Evolutionary conservation across 2,797 vertebrate genomes (phyloP), one percentile per base, ranked within the genome.

Genomic region (Cossypha niveicapilla): DNA sequence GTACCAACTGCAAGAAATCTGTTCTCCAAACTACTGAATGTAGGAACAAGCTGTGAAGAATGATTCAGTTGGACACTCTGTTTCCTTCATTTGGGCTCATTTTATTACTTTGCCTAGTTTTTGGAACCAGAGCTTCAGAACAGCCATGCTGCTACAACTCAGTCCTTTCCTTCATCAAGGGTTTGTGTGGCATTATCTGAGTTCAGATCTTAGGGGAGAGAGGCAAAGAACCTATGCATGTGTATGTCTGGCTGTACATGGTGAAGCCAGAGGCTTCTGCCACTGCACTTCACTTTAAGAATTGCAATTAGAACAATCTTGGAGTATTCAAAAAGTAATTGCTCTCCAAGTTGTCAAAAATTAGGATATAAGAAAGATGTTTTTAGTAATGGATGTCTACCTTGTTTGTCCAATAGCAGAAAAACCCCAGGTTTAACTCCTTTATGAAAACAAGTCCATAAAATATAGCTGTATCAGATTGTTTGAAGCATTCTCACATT

Each of bases 1-100:
- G 81, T 95, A 86, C 94, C 90, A 82, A 91, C 66, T 93, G 27
- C 53, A 96, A 91, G 92, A 81, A 92, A 63, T 75, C 22, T 88
- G 79, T 96, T 96, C 82, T 97, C 91, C 92, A 95, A 95, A 98
- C 98, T 98, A 97, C 97, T 98, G 98, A 98, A 97, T 96, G 95
- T 98, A 97, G 97, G 97, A 97, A 97, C 97, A 98, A 98, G 96
- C 98, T 98, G 98, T 98, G 98, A 98, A 98, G 94, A 96, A 73
- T 91, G 90, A 96, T 97, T 97, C 95, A 92, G 78, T 93, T 96
- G 95, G 81, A 93, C 41, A 23, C 84, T 96, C 87, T 78, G 86
- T 95, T 96, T 96, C 88, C 78, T 94, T 76, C 45, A n/a, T 13
- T 81, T 65, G 60, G 51, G 23, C 88, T 92, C 54, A 13, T 92